Evolutionary conservation across 2,113 vertebrate species (phyloP), one percentile per base, ranked within the genome.

Genomic region (Coryphaenoides rupestris): DNA sequence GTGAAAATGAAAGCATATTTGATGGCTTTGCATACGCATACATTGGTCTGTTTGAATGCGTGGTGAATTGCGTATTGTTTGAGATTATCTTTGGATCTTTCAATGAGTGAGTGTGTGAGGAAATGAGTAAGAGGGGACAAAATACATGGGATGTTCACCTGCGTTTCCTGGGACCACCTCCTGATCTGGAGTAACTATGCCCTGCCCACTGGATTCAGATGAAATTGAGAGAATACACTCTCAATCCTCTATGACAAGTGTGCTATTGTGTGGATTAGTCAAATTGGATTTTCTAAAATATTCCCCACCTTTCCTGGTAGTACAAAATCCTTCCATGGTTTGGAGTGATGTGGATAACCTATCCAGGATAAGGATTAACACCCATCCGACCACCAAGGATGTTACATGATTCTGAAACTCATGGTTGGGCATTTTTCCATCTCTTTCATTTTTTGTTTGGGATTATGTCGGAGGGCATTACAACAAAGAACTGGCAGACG

Each of bases 321-420:
- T 40, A 40, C 33, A 10, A 40, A 68, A 70, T 66, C 77, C 55
- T 75, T 63, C 62, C 71, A 73, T 65, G 50, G 61, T 76, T 69
- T 53, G 86, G 87, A 89, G 76, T 76, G 68, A 78, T 70, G 61
- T 84, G 91, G 91, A 97, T 95, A 85, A 93, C 92, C 75, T 84
- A 72, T 84, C 69, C 73, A 83, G 90, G 90, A 91, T 90, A 89
- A 90, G 96, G 96, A 99, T 97, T 91, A 95, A 93, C 91, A 73
- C 77, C 74, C 76, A 74, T 77, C 77, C 81, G 61, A 73, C 71
- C 71, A 65, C 24, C 58, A 86, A 84, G 90, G 87, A 91, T 90
- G 80, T 73, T 77, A 63, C 70, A 57, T 84, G 64, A 66, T 80
- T 63, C 71, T 74, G 82, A 86, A 85, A 50, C 85, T 84, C 89